These are phyloP conservation scores for Biston stratarius DNA, from an alignment of 2,888 invertebrate genomes.

Conservation along the genomic window DNA sequence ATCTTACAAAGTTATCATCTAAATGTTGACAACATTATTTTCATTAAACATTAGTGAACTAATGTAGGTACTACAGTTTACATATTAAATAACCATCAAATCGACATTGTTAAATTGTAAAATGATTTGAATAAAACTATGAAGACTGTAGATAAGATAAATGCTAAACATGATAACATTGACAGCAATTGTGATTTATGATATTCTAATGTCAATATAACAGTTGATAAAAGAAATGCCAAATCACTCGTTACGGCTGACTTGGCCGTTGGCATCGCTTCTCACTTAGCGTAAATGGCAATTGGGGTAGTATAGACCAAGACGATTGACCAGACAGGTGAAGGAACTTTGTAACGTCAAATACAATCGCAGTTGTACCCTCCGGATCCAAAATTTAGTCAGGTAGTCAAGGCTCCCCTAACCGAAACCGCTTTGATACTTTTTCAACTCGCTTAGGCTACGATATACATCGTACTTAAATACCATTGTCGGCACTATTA, in stretches of 20 bases:
- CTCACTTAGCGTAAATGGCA: constrained; percentile 52
- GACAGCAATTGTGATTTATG: constrained; percentile 24
- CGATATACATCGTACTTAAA: constrained; percentile 30
- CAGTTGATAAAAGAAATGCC: constrained; percentile 44
- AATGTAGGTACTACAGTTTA: neutral
- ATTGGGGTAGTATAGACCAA: constrained; percentile 53
- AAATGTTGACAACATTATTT: neutral
- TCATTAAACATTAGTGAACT: neutral
- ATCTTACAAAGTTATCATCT: constrained; percentile 8
- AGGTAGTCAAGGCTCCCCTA: constrained; percentile 51
- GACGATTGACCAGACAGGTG: constrained; percentile 66
- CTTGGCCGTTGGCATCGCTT: constrained; percentile 50
- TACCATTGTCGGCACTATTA: constrained; percentile 48
- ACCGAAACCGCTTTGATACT: constrained; percentile 42
- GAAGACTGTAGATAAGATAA: constrained; percentile 19
- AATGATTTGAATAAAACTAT: constrained; percentile 5
- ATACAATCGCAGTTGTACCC: constrained; percentile 67
- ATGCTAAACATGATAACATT: constrained; percentile 18
- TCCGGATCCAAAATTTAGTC: constrained; percentile 59
- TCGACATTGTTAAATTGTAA: constrained; percentile 1
- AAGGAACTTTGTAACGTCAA: constrained; percentile 69
- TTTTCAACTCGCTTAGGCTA: constrained; percentile 52
- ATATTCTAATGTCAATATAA: constrained; percentile 51
- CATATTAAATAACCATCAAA: constrained; percentile 6
- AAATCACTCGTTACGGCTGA: constrained; percentile 41